phyloP scores from a whole-genome alignment of 2,797 vertebrate genomes.

The Strix occidentalis region DNA sequence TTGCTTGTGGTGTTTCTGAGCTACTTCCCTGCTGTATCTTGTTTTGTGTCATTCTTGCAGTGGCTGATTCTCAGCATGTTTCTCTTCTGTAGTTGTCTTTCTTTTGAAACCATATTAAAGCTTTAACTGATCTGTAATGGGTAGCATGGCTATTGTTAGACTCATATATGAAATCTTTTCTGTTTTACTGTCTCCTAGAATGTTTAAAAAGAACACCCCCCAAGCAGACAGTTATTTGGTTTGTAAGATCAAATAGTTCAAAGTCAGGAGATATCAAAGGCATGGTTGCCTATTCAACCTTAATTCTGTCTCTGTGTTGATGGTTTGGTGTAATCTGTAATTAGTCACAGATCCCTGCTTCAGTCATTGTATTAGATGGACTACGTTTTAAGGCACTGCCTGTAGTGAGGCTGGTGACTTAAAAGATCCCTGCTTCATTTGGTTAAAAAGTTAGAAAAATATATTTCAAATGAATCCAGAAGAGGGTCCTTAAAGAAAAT shows the following conservation, averaged over 20 bases:
- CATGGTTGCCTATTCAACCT: conserved; percentile 5
- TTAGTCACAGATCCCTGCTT: conserved; percentile 49
- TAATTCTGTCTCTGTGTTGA: conserved; percentile 47
- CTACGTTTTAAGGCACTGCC: background rate
- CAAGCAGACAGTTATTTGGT: background rate
- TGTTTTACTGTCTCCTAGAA: background rate
- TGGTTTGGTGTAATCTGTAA: conserved; percentile 50
- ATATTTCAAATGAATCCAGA: background rate
- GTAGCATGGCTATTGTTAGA: background rate
- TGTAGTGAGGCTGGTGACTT: background rate
- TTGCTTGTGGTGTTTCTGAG: background rate
- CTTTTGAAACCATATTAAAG: background rate
- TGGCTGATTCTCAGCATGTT: background rate
- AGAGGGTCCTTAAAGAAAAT: background rate
- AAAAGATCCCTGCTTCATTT: background rate
- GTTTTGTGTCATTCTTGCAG: background rate
- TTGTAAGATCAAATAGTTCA: background rate
- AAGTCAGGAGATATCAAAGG: conserved; percentile 1
- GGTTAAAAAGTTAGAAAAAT: background rate
- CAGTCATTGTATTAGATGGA: conserved; percentile 54
- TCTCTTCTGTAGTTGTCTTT: background rate
- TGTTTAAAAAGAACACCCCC: background rate
- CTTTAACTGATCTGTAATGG: background rate
- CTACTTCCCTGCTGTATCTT: background rate
- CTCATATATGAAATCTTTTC: background rate